Base-by-base conservation (phyloP, 1,140 invertebrate genomes). In the Teleogryllus occipitalis region DNA sequence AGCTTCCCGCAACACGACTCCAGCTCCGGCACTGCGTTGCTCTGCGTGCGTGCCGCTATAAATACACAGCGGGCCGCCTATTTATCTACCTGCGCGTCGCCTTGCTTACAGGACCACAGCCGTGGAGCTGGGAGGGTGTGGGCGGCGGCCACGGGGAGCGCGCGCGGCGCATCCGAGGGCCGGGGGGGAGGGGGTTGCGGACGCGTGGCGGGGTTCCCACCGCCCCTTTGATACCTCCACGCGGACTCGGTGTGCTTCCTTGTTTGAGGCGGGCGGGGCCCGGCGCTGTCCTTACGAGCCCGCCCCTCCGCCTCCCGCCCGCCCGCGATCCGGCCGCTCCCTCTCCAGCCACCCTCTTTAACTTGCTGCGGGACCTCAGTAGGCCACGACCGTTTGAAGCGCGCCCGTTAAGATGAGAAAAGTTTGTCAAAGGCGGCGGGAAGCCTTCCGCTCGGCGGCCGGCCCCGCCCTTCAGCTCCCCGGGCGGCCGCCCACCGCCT, bases 311-410 rank as follows among this genome's bases (percentile, higher is more conserved):
- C 18, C 54, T n/a, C n/a, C 10, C 54, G 18, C 54, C 54, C 54
- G 2, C 54, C 27, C 27, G 27, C 54, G 54, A 65, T 10, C 10
- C 27, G 27, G 54, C 18, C 18, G 10, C 54, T 10, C 0, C 54
- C 10, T 65, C 54, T 39, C 27, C 54, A 65, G 10, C 54, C 54
- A 3, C 54, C 54, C 54, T 18, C 54, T 7, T 65, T 7, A 65
- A 65, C 54, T 65, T 65, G 54, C 49, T 65, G 54, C 54, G 54
- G 54, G 54, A 65, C 54, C 54, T 65, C 54, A 65, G 54, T 65
- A 65, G 7, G 54, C 2, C 54, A 65, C 54, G 7, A 65, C 54
- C 54, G 54, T 65, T 65, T 65, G 54, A 54, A 65, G 54, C 54
- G 54, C 54, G 54, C 54, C 54, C 54, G 54, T 65, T 65, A 3